phyloP scores from a whole-genome alignment of 2,888 invertebrate species.

The Halictus ligatus region DNA sequence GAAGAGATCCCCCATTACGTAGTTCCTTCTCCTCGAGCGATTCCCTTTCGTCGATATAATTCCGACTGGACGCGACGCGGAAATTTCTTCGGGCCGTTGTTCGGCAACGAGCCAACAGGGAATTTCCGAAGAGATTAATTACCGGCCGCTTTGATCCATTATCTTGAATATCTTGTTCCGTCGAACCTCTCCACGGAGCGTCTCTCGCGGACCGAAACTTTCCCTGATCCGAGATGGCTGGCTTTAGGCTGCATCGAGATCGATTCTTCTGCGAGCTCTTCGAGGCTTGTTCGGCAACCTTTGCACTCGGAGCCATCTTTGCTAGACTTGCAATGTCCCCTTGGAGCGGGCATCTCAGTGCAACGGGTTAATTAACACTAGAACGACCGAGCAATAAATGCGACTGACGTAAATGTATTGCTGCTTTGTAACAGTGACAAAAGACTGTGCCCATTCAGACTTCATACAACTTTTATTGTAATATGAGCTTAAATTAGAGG shows the following conservation, averaged over 20 bases:
- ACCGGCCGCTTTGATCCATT: conserved; percentile 22
- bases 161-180: conserved; percentile 30
- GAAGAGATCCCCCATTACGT: conserved; percentile 59
- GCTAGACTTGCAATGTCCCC: too few relatives aligned
- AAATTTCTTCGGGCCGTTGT: conserved; percentile 37
- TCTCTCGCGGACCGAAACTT: background rate
- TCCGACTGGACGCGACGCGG: conserved; percentile 33
- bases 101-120: conserved; percentile 22
- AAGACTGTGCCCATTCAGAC: too few relatives aligned
- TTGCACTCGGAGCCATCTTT: too few relatives aligned
- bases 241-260: background rate
- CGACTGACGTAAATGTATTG: too few relatives aligned
- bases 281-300: background rate
- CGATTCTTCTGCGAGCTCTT: background rate
- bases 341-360: too few relatives aligned
- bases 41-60: conserved; percentile 38
- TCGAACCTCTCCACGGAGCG: background rate
- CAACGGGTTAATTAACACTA: too few relatives aligned
- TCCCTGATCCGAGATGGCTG: background rate
- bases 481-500: too few relatives aligned
- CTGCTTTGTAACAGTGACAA: too few relatives aligned
- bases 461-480: too few relatives aligned
- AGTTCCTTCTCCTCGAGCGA: background rate
- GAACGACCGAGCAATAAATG: too few relatives aligned
- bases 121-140: conserved; percentile 25